Base-by-base conservation (phyloP, 2,113 vertebrate species). In the Ovis canadensis region DNA sequence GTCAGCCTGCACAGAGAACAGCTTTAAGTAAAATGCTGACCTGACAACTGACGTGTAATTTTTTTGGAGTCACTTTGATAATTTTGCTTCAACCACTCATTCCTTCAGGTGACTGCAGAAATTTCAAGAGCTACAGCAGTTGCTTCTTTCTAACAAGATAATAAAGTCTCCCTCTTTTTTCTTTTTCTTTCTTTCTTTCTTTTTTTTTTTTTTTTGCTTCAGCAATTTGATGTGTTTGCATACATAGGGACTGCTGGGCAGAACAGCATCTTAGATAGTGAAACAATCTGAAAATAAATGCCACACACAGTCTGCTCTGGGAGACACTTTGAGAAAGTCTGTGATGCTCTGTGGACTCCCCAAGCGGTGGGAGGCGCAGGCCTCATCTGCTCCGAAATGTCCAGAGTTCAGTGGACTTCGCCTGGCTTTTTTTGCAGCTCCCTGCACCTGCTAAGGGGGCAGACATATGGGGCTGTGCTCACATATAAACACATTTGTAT, bases 111-210 rank as follows among this genome's bases (percentile, higher is more conserved):
- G 88, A 94, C 89, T 0, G 55, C 88, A 94, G 96, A 96, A 81
- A 89, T 96, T 96, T 81, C 29, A 45, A 82, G 36, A 91, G 97
- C 48, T 5, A 40, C 77, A 59, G 60, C 62, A 96, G 27, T 57
- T 97, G 93, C 88, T 98, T 98, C 85, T 98, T 98, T 96, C 55
- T 92, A 96, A 87, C 10, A 16, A 96, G 77, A 88, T 93, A 97
- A 93, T 97, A 90, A 98, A 97, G 88, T 14, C 0, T 50, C 40
- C 74, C 15, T 23, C 21, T 5, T 12, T 59, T 77, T 81, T 43
- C 21, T 29, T 10, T 64, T 25, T 3, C 29, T 36, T 36, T 36
- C 36, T 36, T 6, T 21, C 2, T 52, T 43, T 31, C 57, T 21
- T 7, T 57, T 21, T 3, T 52, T 43, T 31, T 71, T 21, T 7